These are phyloP conservation scores for Hyposoter didymator DNA, from an alignment of 2,888 invertebrate species.

Conservation along the genomic window DNA sequence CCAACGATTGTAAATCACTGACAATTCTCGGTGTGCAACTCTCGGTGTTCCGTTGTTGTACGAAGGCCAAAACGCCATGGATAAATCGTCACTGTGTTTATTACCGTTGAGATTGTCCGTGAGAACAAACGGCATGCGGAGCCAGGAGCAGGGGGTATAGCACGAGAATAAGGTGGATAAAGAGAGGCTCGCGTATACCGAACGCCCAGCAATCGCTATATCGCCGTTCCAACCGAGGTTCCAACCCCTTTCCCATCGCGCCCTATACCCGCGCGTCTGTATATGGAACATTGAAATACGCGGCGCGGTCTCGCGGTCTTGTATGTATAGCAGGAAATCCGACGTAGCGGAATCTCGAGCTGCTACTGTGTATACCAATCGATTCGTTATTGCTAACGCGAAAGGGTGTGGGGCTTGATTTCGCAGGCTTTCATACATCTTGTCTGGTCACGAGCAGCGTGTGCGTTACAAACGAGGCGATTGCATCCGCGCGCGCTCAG, in stretches of 20 bases:
- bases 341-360: conserved; percentile 54
- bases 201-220: conserved; percentile 27
- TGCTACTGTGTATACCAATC: conserved; percentile 54
- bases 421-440: background rate
- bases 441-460: background rate
- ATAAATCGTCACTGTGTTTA: conserved; percentile 62
- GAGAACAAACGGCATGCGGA: conserved; percentile 50
- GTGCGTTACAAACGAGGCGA: background rate
- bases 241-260: background rate
- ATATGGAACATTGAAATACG: conserved; percentile 22
- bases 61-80: background rate
- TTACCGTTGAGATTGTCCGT: conserved; percentile 58
- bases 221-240: conserved; percentile 8
- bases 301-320: background rate
- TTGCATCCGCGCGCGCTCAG: background rate
- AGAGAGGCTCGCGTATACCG: background rate
- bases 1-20: conserved; percentile 24
- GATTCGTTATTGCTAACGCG: conserved; percentile 63
- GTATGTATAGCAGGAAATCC: conserved; percentile 34
- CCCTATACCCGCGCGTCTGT: background rate
- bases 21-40: conserved; percentile 18
- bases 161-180: background rate
- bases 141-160: background rate
- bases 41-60: background rate
- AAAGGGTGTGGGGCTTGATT: background rate